A percentile compares a stretch with the other conserved stretches of the same genome.
phyloP scores from a whole-genome alignment of 1,140 invertebrate species.

The Conus ventricosus region DNA sequence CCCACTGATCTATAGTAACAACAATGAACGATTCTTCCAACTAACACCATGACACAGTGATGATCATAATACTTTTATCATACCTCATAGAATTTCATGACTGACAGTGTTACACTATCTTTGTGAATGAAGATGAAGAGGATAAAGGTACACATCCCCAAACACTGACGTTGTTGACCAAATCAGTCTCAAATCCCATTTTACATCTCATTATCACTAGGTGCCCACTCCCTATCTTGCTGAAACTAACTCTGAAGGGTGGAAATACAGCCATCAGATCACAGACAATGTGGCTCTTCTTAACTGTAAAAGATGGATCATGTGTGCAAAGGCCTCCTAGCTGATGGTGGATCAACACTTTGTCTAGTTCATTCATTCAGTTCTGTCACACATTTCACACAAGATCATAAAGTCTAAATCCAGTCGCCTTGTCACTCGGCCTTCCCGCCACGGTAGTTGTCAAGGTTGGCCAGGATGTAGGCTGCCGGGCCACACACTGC shows the following conservation, averaged over 20 bases:
- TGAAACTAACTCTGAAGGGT: no score
- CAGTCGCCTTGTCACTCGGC: neutral
- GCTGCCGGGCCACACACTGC: conserved; percentile 29
- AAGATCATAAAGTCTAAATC: neutral
- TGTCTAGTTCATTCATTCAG: neutral
- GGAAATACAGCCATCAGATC: no score
- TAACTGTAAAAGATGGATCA: no score
- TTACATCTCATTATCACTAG: no score
- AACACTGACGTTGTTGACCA: no score
- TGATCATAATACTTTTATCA: neutral
- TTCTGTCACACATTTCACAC: neutral
- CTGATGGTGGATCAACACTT: neutral
- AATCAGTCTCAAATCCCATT: no score
- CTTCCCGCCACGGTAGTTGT: conserved; percentile 38
- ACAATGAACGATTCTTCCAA: neutral
- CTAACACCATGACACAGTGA: no score
- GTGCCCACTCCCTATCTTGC: no score
- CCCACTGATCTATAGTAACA: neutral
- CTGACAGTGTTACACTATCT: neutral
- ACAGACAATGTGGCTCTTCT: no score
- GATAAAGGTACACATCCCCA: no score
- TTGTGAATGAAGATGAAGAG: neutral
- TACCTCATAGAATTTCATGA: neutral
- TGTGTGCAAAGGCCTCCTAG: neutral
- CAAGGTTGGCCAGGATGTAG: conserved; percentile 40